Evolutionary conservation across 1,140 invertebrate species (phyloP).

Genomic region (Planococcus citri): DNA sequence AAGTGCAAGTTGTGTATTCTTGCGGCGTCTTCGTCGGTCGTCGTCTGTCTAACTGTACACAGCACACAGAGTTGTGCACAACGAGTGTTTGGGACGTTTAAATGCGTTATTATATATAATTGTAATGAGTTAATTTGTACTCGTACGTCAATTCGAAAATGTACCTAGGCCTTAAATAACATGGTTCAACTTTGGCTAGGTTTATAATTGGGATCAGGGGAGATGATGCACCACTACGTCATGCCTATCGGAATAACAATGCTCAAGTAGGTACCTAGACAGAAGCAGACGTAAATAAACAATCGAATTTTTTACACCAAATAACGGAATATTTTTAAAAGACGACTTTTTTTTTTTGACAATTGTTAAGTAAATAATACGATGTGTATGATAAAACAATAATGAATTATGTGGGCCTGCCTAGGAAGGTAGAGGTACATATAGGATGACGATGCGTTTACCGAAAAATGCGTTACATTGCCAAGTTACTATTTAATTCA

Average conservation of each 20-base stretch:
- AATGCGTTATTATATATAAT: background rate
- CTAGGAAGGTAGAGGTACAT: too few species aligned
- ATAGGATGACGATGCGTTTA: conserved; percentile 1
- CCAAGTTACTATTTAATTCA: background rate
- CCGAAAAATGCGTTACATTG: background rate
- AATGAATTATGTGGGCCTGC: background rate
- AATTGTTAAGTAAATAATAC: too few species aligned
- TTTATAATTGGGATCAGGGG: too few species aligned
- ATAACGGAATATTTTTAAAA: background rate
- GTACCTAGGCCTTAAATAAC: too few species aligned
- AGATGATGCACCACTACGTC: too few species aligned
- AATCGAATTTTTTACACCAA: background rate
- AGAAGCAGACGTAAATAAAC: too few species aligned
- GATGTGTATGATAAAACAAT: too few species aligned
- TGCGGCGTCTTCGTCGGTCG: too few species aligned
- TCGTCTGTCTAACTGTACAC: background rate
- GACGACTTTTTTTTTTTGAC: too few species aligned
- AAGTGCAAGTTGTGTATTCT: background rate
- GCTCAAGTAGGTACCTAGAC: too few species aligned
- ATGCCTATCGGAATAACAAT: too few species aligned
- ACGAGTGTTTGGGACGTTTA: background rate
- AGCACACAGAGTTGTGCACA: background rate
- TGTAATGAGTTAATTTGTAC: background rate
- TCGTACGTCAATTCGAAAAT: background rate
- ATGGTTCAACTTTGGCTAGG: too few species aligned